phyloP scores from a whole-genome alignment of 2,888 invertebrate species.

The Enchytraeus crypticus region DNA sequence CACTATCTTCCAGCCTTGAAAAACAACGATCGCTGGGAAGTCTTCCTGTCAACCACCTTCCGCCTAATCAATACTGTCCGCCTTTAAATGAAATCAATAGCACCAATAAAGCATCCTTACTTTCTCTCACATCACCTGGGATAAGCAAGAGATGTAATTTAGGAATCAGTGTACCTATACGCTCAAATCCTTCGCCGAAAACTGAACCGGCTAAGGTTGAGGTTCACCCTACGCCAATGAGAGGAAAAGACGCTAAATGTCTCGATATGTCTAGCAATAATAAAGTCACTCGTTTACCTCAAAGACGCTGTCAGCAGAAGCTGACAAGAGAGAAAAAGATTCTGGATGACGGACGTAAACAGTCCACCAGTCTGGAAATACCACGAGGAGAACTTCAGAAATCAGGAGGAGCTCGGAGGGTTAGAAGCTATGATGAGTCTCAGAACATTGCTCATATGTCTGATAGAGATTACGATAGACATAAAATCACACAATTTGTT shows the following conservation, averaged over 20 bases:
- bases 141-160: no score
- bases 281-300: neutral
- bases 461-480: constrained; percentile 34
- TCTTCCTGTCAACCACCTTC: neutral
- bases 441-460: neutral
- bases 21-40: neutral
- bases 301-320: neutral
- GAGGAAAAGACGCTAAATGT: neutral
- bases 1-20: neutral
- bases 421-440: constrained; percentile 37
- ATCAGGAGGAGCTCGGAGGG: constrained; percentile 23
- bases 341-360: neutral
- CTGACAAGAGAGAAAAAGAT: neutral
- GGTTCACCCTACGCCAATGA: neutral
- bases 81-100: neutral
- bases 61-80: neutral
- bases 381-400: constrained; percentile 7
- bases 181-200: neutral
- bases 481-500: constrained; percentile 42
- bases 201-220: neutral
- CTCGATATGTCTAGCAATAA: neutral
- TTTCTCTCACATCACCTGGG: no score
- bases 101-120: neutral
- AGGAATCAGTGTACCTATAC: no score
- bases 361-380: constrained; percentile 29